Evolutionary conservation across 2,113 vertebrate genomes (phyloP).

Genomic region (Petrocephalus zakoni): DNA sequence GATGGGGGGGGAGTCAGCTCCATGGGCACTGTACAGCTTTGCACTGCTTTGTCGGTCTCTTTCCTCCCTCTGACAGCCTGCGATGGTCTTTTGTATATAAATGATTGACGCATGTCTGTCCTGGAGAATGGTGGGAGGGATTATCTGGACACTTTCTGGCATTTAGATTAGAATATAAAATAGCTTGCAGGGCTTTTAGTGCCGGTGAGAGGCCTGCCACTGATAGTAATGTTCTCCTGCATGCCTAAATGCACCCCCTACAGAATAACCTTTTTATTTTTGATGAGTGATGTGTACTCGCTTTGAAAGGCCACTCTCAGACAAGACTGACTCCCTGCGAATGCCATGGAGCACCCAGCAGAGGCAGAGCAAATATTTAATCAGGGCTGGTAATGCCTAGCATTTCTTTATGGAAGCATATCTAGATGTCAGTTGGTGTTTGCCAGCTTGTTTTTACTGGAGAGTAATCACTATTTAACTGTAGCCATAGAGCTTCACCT

Average conservation of each 20-base stretch:
- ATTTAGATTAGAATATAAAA: background rate
- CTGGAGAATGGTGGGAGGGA: background rate
- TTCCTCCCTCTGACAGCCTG: background rate
- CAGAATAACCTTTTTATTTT: background rate
- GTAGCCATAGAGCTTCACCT: background rate
- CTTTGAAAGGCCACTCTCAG: background rate
- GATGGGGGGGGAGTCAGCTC: background rate
- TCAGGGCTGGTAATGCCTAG: background rate
- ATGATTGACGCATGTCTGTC: slow-evolving; percentile 39
- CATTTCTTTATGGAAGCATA: background rate
- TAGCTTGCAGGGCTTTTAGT: background rate
- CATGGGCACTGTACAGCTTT: background rate
- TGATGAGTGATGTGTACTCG: background rate
- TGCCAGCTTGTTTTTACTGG: background rate
- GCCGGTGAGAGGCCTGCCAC: background rate
- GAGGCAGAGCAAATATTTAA: background rate
- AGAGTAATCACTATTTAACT: background rate
- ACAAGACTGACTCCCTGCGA: background rate
- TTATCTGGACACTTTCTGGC: background rate
- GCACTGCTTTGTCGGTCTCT: background rate
- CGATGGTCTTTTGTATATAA: background rate
- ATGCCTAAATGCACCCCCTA: background rate
- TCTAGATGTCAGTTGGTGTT: background rate
- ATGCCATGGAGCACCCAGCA: background rate
- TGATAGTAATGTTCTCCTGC: background rate